Conservation (phyloP, 2,113 vertebrate genomes). For the Cyanoramphus novaezelandiae region DNA sequence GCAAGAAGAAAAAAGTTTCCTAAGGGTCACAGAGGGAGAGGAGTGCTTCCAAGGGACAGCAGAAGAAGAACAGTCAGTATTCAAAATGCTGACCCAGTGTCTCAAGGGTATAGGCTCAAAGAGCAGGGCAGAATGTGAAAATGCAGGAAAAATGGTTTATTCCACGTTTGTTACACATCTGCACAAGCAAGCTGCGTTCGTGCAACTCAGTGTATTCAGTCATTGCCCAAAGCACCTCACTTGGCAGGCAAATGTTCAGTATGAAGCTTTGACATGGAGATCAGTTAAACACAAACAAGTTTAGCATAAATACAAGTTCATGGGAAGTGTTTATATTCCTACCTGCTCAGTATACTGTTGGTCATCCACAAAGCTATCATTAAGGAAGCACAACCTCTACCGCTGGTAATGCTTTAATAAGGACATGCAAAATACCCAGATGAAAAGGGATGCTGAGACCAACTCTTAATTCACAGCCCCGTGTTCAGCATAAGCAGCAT, state of each 20-base stretch:
- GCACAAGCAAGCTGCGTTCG: background rate
- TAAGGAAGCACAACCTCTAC: background rate
- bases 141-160: background rate
- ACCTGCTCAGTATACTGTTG: background rate
- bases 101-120: background rate
- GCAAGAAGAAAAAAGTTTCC: background rate
- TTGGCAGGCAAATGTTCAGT: background rate
- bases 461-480: background rate
- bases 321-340: background rate
- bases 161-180: background rate
- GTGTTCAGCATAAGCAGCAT: background rate
- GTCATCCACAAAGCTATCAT: background rate
- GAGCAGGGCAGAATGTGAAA: background rate
- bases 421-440: background rate
- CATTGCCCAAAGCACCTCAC: background rate
- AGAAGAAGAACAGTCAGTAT: background rate
- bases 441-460: background rate
- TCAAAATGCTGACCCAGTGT: background rate
- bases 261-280: background rate
- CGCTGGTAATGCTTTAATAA: background rate
- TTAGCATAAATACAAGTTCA: background rate
- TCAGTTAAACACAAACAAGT: background rate
- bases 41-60: background rate
- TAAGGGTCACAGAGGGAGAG: slow-evolving; percentile 9
- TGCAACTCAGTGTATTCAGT: background rate